Conservation (phyloP, 2,888 invertebrate species). For the Drosophila gaucha region DNA sequence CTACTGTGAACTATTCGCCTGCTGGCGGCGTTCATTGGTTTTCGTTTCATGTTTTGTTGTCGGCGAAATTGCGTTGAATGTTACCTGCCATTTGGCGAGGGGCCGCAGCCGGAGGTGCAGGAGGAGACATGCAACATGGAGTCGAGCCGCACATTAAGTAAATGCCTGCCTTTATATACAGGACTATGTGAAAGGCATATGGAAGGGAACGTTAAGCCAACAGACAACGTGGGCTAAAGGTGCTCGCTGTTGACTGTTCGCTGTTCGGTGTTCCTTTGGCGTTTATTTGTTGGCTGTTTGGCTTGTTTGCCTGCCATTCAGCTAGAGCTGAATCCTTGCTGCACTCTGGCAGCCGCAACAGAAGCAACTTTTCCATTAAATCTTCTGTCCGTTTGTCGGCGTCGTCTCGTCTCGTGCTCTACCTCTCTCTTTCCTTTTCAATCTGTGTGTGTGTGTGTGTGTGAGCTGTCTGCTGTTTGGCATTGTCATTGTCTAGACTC, state of each 20-base stretch:
- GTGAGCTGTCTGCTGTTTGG: slow-evolving; percentile 38
- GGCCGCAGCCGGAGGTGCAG: background rate
- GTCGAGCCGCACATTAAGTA: slow-evolving; percentile 63
- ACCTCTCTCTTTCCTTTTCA: background rate
- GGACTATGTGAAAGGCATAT: slow-evolving; percentile 52
- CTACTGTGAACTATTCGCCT: slow-evolving; percentile 18
- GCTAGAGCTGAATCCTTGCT: slow-evolving; percentile 29
- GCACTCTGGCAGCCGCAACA: slow-evolving; percentile 38
- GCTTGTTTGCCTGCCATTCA: slow-evolving; percentile 44
- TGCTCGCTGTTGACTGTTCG: slow-evolving; percentile 25
- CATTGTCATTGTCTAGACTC: slow-evolving; percentile 77
- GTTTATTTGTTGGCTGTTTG: slow-evolving; percentile 72
- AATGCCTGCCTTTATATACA: slow-evolving; percentile 60
- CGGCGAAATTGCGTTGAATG: slow-evolving; percentile 78
- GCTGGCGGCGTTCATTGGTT: slow-evolving; percentile 34
- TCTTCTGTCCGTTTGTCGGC: slow-evolving; percentile 56
- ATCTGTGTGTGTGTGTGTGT: slow-evolving; percentile 28
- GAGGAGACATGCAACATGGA: slow-evolving; percentile 13
- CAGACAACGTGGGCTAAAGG: slow-evolving; percentile 25
- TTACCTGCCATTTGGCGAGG: slow-evolving; percentile 74
- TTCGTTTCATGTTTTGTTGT: slow-evolving; percentile 64
- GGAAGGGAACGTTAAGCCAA: slow-evolving; percentile 56
- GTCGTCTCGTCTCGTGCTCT: slow-evolving; percentile 26
- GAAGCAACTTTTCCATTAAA: slow-evolving; percentile 76
- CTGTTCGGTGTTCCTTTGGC: slow-evolving; percentile 54